These are phyloP conservation scores for Marmota flaviventris DNA, from an alignment of 2,113 vertebrate genomes.

Conservation along the genomic window DNA sequence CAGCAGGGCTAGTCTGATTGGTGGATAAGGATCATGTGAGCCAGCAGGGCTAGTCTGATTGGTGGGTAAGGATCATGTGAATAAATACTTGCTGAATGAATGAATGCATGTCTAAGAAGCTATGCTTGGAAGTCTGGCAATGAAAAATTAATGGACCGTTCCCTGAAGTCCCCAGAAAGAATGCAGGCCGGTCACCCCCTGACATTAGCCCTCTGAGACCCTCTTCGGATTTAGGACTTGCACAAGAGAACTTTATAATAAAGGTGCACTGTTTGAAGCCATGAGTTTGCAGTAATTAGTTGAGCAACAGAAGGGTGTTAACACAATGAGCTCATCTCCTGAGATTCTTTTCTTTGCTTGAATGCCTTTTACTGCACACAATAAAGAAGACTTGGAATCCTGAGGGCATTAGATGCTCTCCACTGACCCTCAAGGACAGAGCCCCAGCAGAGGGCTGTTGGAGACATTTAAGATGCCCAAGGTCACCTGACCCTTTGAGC, in stretches of 20 bases:
- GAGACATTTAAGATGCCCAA: neutral
- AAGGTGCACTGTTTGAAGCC: neutral
- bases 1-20: too few species aligned
- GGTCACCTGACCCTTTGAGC: conserved; percentile 62
- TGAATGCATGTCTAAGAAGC: neutral
- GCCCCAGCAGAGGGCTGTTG: conserved; percentile 33
- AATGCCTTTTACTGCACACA: neutral
- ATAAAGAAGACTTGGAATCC: neutral
- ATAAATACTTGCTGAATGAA: neutral
- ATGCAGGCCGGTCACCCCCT: rapidly evolving
- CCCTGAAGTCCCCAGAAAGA: neutral
- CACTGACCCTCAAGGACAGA: conserved; percentile 11
- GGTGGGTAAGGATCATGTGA: too few species aligned
- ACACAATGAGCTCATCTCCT: too few species aligned
- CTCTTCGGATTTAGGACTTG: rapidly evolving
- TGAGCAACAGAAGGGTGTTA: neutral
- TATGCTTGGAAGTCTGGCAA: rapidly evolving
- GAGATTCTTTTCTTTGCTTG: neutral
- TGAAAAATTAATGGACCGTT: rapidly evolving
- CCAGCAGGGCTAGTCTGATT: too few species aligned
- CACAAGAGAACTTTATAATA: too few species aligned
- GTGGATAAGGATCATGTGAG: too few species aligned
- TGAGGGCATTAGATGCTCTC: neutral
- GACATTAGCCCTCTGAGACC: too few species aligned
- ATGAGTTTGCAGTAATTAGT: neutral